Evolutionary conservation across 2,797 vertebrate species (phyloP), one percentile per base, ranked within the genome.

Genomic region (Enteromius anoplus): DNA sequence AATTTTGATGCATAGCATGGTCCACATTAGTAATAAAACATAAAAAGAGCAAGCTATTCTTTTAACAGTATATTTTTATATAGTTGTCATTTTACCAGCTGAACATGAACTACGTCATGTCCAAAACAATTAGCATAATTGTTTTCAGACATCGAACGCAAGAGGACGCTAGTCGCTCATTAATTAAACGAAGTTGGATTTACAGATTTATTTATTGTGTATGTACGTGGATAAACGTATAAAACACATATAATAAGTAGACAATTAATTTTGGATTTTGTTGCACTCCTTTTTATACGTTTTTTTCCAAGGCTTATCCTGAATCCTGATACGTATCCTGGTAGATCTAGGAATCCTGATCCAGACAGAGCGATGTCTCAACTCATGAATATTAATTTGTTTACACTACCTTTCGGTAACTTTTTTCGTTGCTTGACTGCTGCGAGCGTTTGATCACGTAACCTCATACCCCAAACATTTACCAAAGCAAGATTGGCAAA

Each of bases 101-200:
- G 34, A 14, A 70, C 66, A 73, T 53, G 26, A 19, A 34, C 10
- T 21, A 34, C 53, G 17, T 10, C 32, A 51, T 34, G 17, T 34
- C 4, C 9, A 34, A 73, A 73, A 12, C 9, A 9, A 12, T 32
- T 21, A 29, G 70, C 4, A 29, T 26, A 26, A 26, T 26, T 26
- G 26, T 26, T 26, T 26, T 26, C 26, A 26, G 26, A 34, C 29
- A 64, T 49, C 17, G 14, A 49, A 11, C 79, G 21, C 58, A 17
- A 64, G 79, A 72, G 40, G 79, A 55, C 79, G 29, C 55, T n/a
- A 64, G 11, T 47, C 19, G 7, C 37, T 80, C 21, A 64, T 12
- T 49, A 1, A 49, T n/a, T 5, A 81, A 72, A 62, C 6, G 0
- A 21, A 23, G 14, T 12, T 8, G 1, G 0, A 2, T 49, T 9